Base-by-base conservation (phyloP, 2,797 vertebrate genomes). In the Streptopelia turtur region DNA sequence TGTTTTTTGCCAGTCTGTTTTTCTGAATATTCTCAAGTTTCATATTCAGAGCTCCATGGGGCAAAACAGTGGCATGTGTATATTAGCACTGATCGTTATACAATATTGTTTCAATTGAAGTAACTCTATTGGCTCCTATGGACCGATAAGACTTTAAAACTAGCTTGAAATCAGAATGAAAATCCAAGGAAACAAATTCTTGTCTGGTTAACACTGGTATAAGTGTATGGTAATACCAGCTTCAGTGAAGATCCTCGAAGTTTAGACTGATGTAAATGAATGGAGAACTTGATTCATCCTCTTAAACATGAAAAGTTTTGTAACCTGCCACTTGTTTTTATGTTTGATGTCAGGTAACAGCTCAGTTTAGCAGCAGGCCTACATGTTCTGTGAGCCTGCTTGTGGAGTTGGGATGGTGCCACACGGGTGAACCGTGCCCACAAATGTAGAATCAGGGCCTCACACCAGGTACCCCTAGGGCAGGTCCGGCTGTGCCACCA, bases 401-500 rank as follows among this genome's bases (percentile, higher is more conserved):
- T 28, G 35, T 11, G 79, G 41, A 68, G 13, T 4, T 7, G 2
- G 16, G 37, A 43, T 53, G 18, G 4, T 33, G 5, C 20, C 31
- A 33, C n/a, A 11, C 1, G n/a, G 12, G 13, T 47, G n/a, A 71
- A 45, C 21, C 15, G 9, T 39, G 28, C 12, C 20, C 37, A 23
- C 27, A 77, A 43, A 18, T 13, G 8, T 35, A n/a, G 13, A 25
- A 11, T 9, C 0, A 3, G 10, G 11, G 11, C 20, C 39, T 50
- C 35, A 56, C 4, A 56, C 5, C 31, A 66, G 12, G 11, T 85
- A 10, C 9, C 53, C 10, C 7, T 24, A 23, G 27, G 21, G 5
- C 20, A 70, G 1, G 13, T 21, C 13, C 3, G 5, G 6, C 10
- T 33, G 20, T 45, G 24, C 15, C 5, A 1, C 16, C 4, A 3